phyloP scores from a whole-genome alignment of 2,113 vertebrate species.

The Procavia capensis region DNA sequence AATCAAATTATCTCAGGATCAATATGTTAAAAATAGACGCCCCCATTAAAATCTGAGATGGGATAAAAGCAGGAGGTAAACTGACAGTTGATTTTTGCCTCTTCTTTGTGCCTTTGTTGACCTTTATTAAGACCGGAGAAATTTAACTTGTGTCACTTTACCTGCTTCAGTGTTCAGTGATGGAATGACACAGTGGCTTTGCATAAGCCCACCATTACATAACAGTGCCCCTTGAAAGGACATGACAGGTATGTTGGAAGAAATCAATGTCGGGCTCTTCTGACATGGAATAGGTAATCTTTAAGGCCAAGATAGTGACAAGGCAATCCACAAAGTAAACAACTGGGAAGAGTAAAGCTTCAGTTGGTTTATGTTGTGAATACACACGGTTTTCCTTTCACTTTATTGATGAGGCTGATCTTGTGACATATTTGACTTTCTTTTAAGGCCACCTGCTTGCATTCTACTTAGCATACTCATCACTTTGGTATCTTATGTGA shows the following conservation, averaged over 20 bases:
- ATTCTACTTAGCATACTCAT: neutral
- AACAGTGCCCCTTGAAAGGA: neutral
- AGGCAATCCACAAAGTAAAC: constrained; percentile 17
- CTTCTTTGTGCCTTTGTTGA: neutral
- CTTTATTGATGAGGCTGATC: neutral
- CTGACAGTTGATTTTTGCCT: neutral
- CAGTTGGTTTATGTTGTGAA: neutral
- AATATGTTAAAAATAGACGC: neutral
- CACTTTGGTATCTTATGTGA: neutral
- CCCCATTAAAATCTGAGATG: neutral
- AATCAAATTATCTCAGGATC: neutral
- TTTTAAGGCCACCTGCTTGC: neutral
- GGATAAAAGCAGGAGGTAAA: neutral
- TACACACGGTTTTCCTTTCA: neutral
- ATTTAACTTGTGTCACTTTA: neutral
- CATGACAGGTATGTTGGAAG: neutral
- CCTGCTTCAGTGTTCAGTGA: neutral
- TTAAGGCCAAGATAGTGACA: constrained; percentile 34
- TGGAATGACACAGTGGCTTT: neutral
- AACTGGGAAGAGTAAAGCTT: neutral
- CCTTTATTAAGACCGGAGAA: neutral
- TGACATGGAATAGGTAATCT: neutral
- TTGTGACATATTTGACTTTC: neutral
- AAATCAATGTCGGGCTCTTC: neutral
- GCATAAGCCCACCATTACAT: neutral